phyloP scores from a whole-genome alignment of 2,888 invertebrate genomes.

The Erannis defoliaria region DNA sequence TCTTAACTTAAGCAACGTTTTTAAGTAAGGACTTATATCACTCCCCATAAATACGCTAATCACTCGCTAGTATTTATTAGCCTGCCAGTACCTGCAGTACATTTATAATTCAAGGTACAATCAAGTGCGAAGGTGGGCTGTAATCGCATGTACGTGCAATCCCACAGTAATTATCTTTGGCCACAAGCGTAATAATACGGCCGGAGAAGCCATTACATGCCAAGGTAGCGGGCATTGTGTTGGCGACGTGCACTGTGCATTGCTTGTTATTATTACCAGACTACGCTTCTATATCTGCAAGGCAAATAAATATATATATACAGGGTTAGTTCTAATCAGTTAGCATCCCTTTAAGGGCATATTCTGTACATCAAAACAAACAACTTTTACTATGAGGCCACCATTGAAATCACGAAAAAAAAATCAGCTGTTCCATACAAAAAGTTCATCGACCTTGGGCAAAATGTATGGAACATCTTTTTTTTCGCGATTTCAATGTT shows the following conservation, averaged over 20 bases:
- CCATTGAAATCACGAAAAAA: too few species aligned
- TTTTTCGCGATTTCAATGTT: too few species aligned
- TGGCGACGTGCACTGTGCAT: conserved; percentile 11
- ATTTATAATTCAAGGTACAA: conserved; percentile 49
- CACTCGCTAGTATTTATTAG: conserved; percentile 16
- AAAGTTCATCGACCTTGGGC: too few species aligned
- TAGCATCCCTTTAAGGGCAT: too few species aligned
- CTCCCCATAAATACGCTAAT: background rate
- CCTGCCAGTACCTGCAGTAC: conserved; percentile 5
- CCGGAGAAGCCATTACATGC: conserved; percentile 59
- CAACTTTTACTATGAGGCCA: too few species aligned
- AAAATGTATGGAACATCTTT: too few species aligned
- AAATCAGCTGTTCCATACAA: too few species aligned
- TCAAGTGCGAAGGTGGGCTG: conserved; percentile 52
- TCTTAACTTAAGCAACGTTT: too few species aligned
- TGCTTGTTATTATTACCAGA: background rate
- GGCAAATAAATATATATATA: background rate
- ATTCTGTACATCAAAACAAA: too few species aligned
- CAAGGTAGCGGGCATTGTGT: conserved; percentile 61
- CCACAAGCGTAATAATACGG: conserved; percentile 71
- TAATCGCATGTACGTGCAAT: conserved; percentile 79
- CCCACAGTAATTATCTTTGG: conserved; percentile 73
- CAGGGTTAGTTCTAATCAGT: too few species aligned
- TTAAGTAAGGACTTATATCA: too few species aligned
- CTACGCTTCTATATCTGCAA: background rate